Percentiles rank a stretch among this genome's conserved stretches.
These are phyloP conservation scores for Mareca strepera DNA, from an alignment of 2,797 vertebrate genomes.

Conservation along the genomic window DNA sequence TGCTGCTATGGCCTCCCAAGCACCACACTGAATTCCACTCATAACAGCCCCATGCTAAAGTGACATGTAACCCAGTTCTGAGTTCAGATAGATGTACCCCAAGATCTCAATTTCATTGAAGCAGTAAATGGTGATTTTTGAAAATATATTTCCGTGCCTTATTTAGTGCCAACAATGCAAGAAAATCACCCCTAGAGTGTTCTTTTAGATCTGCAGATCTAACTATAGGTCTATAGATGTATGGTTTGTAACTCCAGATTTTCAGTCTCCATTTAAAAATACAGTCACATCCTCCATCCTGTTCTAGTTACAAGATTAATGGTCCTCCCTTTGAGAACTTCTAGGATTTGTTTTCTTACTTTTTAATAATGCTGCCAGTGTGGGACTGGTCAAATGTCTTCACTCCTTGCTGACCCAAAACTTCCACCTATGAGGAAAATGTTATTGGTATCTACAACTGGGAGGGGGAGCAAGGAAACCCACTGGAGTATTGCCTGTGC, in stretches of 20 bases:
- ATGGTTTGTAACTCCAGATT: not conserved
- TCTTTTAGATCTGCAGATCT: not conserved
- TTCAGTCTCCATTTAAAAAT: not conserved
- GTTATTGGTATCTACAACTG: not conserved
- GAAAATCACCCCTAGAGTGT: not conserved
- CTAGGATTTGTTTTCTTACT: not conserved
- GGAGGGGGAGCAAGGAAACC: not conserved
- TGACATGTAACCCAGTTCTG: not conserved
- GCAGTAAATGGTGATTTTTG: not conserved
- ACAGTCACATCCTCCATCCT: not conserved
- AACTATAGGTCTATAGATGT: not conserved
- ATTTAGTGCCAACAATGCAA: not conserved
- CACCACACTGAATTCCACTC: not conserved
- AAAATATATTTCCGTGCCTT: not conserved
- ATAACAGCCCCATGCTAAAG: not conserved
- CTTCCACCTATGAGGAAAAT: not conserved
- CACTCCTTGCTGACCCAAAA: not conserved
- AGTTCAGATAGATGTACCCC: not conserved
- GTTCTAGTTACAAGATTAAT: not conserved
- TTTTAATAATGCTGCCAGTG: not conserved
- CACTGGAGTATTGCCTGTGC: not conserved
- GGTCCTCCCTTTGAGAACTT: not conserved
- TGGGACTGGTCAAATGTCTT: not conserved
- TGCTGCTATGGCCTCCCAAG: not conserved
- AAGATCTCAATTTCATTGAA: not conserved